These are phyloP conservation scores for Amphipyra berbera DNA, from an alignment of 2,888 invertebrate genomes.

Conservation along the genomic window DNA sequence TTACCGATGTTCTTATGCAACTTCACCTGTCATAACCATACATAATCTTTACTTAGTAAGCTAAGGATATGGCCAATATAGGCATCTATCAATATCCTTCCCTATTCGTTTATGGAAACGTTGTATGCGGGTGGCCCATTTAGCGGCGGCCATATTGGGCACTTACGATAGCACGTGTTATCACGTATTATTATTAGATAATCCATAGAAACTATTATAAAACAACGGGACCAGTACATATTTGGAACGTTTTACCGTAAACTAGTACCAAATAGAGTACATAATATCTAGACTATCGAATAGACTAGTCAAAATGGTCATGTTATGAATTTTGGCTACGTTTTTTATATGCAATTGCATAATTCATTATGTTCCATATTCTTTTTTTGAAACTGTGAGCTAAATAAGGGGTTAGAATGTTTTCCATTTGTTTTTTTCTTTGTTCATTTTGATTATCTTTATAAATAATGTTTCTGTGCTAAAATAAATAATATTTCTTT, in stretches of 20 bases:
- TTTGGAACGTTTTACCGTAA: slow-evolving; percentile 44
- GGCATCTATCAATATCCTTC: background rate
- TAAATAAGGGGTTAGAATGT: no score
- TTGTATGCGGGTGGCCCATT: slow-evolving; percentile 34
- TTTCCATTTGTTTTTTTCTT: no score
- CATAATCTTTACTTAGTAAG: background rate
- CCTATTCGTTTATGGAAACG: background rate
- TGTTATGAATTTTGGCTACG: background rate
- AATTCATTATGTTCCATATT: no score
- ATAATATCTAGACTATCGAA: slow-evolving; percentile 1
- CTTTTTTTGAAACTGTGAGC: no score
- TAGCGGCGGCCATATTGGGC: slow-evolving; percentile 17
- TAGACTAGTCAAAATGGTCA: background rate
- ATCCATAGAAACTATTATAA: slow-evolving; percentile 39
- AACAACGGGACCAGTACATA: slow-evolving; percentile 36
- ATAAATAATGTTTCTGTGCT: no score
- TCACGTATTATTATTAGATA: slow-evolving; percentile 35
- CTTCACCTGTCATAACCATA: no score
- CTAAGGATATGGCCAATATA: background rate
- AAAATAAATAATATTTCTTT: no score
- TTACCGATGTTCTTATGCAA: no score
- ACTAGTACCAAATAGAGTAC: background rate
- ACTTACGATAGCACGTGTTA: slow-evolving; percentile 23
- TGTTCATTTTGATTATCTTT: no score
- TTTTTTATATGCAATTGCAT: background rate